phyloP scores from a whole-genome alignment of 2,113 vertebrate species.

The Gnathonemus longibarbis region DNA sequence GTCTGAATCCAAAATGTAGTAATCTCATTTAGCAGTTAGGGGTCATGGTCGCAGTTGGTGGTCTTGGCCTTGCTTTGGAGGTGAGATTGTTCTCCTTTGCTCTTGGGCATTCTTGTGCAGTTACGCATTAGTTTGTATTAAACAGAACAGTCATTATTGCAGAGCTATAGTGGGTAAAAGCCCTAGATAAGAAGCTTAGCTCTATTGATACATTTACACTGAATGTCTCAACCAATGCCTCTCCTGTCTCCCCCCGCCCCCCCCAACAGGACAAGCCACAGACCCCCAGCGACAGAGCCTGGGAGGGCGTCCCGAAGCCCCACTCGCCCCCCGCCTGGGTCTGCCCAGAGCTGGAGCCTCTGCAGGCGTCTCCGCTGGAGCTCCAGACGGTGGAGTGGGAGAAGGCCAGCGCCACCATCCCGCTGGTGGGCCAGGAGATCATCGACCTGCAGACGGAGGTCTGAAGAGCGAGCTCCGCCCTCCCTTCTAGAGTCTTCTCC shows the following conservation, averaged over 20 bases:
- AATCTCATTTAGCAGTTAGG: background rate
- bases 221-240: conserved; percentile 24
- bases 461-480: conserved; percentile 60
- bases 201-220: background rate
- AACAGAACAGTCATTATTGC: background rate
- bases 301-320: conserved; percentile 87
- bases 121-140: too few relatives aligned
- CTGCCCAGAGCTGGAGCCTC: conserved; percentile 87
- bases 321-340: conserved; percentile 90
- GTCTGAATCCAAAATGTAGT: background rate
- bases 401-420: conserved; percentile 83
- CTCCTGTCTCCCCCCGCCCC: conserved; percentile 15
- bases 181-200: background rate
- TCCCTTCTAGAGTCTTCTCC: conserved; percentile 42
- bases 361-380: conserved; percentile 81
- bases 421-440: conserved; percentile 94
- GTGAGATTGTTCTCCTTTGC: background rate
- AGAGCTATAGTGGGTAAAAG: background rate
- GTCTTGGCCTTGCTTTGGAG: conserved; percentile 3
- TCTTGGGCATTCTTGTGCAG: background rate
- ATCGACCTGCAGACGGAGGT: conserved; percentile 99
- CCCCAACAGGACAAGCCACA: conserved; percentile 84
- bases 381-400: conserved; percentile 94
- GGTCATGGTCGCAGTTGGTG: background rate
- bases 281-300: conserved; percentile 84